A percentile compares a stretch with the other conserved stretches of the same genome.
These are phyloP conservation scores for Antitype chi DNA, from an alignment of 2,888 invertebrate genomes.

Conservation along the genomic window DNA sequence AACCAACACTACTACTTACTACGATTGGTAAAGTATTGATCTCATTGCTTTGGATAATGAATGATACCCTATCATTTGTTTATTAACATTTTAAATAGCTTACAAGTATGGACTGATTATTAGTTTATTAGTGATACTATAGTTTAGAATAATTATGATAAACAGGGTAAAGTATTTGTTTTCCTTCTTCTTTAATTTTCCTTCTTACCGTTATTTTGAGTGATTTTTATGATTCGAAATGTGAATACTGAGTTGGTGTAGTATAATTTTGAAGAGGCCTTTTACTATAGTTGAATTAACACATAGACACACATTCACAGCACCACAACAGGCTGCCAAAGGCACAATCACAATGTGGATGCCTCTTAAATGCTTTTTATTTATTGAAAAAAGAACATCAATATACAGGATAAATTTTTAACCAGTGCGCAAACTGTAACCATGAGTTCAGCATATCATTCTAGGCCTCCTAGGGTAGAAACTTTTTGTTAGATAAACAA, in stretches of 20 bases:
- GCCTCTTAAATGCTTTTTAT: no score
- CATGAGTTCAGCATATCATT: no score
- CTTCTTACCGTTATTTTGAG: background rate
- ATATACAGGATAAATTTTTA: no score
- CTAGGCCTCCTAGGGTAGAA: no score
- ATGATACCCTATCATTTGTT: background rate
- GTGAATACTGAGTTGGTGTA: background rate
- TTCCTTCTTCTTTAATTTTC: conserved; percentile 14
- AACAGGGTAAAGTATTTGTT: conserved; percentile 9
- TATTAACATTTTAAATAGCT: background rate
- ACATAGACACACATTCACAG: background rate
- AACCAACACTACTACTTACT: background rate
- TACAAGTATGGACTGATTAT: background rate
- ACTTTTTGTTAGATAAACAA: no score
- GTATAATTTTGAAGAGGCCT: background rate
- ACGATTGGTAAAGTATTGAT: background rate
- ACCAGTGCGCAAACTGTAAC: no score
- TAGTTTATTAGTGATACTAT: background rate
- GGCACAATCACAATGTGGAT: background rate
- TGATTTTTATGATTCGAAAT: background rate
- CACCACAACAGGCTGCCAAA: background rate
- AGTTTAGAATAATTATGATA: conserved; percentile 14
- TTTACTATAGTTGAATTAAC: background rate
- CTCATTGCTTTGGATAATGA: background rate
- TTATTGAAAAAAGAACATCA: background rate